phyloP scores from a whole-genome alignment of 2,113 vertebrate genomes.

The Clarias macrocephalus region DNA sequence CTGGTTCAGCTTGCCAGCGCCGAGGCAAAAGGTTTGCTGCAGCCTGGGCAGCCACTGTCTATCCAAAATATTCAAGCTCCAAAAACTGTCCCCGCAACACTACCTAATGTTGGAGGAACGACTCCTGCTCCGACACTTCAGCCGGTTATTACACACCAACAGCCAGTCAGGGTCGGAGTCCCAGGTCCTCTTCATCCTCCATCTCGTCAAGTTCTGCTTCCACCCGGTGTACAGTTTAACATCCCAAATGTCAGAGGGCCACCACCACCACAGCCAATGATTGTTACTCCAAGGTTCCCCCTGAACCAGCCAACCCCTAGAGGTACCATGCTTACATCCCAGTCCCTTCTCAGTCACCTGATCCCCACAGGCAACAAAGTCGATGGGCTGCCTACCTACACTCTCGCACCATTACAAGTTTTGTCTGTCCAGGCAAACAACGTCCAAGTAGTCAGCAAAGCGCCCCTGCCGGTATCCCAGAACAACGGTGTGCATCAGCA shows the following conservation, averaged over 20 bases:
- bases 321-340: constrained; percentile 80
- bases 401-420: constrained; percentile 84
- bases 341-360: constrained; percentile 86
- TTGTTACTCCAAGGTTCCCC: constrained; percentile 73
- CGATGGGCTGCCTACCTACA: constrained; percentile 93
- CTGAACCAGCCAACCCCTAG: constrained; percentile 68
- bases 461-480: constrained; percentile 72
- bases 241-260: constrained; percentile 65
- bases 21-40: constrained; percentile 74
- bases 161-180: constrained; percentile 52
- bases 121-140: constrained; percentile 52
- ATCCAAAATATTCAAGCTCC: constrained; percentile 65
- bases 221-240: constrained; percentile 70
- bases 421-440: constrained; percentile 72
- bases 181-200: constrained; percentile 58
- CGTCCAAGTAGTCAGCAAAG: constrained; percentile 63
- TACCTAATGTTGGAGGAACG: constrained; percentile 38
- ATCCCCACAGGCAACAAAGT: constrained; percentile 91
- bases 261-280: constrained; percentile 66
- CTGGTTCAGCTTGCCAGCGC: constrained; percentile 77
- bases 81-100: constrained; percentile 37
- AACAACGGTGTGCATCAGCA: constrained; percentile 68
- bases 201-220: constrained; percentile 73
- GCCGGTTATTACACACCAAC: constrained; percentile 59
- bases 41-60: constrained; percentile 68